Percentiles rank a stretch among this genome's conserved stretches.
These are phyloP conservation scores for Rhinophrynus dorsalis DNA, from an alignment of 2,797 vertebrate species.

Conservation along the genomic window DNA sequence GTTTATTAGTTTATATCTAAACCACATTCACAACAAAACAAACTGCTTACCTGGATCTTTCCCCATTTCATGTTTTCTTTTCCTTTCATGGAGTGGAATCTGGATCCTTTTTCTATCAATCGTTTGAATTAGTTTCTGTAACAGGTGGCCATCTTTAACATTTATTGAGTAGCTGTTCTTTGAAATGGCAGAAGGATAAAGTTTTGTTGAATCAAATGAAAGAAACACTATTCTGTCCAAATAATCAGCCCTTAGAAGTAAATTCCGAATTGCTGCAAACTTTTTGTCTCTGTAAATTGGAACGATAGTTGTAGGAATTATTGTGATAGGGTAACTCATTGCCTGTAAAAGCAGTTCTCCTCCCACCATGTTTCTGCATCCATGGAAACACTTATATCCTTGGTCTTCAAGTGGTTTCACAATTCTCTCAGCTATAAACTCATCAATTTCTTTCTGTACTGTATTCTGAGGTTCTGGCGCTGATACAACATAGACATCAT, in stretches of 20 bases:
- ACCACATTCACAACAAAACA: too few relatives aligned
- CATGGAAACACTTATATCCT: constrained; percentile 29
- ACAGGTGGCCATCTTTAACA: background rate
- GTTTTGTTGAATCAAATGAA: constrained; percentile 16
- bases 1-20: too few relatives aligned
- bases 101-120: background rate
- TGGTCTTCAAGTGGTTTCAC: constrained; percentile 25
- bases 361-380: constrained; percentile 39
- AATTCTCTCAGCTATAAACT: constrained; percentile 11
- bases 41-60: constrained; percentile 10
- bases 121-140: constrained; percentile 33
- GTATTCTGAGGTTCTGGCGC: constrained; percentile 5
- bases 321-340: constrained; percentile 23
- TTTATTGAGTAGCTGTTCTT: constrained; percentile 26
- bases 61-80: background rate
- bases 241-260: constrained; percentile 15
- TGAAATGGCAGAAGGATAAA: background rate
- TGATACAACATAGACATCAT: constrained; percentile 41
- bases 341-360: constrained; percentile 12
- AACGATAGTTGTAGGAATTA: constrained; percentile 36
- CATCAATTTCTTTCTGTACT: constrained; percentile 15
- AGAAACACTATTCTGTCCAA: constrained; percentile 38
- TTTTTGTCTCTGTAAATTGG: constrained; percentile 21
- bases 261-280: background rate
- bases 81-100: constrained; percentile 11